Evolutionary conservation across 1,140 invertebrate species (phyloP).

Genomic region (Heliconius eleuchia): DNA sequence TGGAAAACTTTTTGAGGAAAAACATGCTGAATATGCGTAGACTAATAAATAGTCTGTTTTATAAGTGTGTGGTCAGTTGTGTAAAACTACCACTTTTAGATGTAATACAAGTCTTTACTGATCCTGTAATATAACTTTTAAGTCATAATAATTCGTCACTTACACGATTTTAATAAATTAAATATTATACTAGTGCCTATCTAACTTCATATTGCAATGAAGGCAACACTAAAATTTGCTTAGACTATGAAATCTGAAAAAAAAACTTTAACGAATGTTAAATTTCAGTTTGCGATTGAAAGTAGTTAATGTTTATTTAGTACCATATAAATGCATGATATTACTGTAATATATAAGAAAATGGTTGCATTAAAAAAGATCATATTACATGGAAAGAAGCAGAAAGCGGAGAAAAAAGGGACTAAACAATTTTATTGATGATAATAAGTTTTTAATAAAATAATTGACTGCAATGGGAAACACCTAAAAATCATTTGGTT

Average conservation of each 20-base stretch:
- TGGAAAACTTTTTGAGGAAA: no score
- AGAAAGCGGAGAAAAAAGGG: background rate
- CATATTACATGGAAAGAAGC: background rate
- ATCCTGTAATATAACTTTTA: background rate
- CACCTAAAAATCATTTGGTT: background rate
- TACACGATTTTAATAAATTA: background rate
- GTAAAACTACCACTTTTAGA: background rate
- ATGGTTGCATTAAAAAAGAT: background rate
- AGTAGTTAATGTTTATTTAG: background rate
- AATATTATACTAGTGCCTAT: slow-evolving; percentile 8
- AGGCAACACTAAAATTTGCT: background rate
- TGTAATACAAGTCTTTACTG: slow-evolving; percentile 1
- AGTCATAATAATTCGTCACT: slow-evolving; percentile 1
- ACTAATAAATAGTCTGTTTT: no score
- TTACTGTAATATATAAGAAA: background rate
- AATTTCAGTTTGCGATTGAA: background rate
- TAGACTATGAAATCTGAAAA: background rate
- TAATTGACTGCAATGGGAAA: background rate
- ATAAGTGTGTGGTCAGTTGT: slow-evolving; percentile 1
- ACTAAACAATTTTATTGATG: background rate
- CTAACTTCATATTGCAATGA: background rate
- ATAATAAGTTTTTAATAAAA: no score
- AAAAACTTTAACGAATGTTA: background rate
- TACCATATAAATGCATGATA: background rate
- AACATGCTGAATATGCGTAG: no score